A percentile compares a stretch with the other conserved stretches of the same genome.
phyloP scores from a whole-genome alignment of 2,113 vertebrate genomes.

The Ceyx margarethae region DNA sequence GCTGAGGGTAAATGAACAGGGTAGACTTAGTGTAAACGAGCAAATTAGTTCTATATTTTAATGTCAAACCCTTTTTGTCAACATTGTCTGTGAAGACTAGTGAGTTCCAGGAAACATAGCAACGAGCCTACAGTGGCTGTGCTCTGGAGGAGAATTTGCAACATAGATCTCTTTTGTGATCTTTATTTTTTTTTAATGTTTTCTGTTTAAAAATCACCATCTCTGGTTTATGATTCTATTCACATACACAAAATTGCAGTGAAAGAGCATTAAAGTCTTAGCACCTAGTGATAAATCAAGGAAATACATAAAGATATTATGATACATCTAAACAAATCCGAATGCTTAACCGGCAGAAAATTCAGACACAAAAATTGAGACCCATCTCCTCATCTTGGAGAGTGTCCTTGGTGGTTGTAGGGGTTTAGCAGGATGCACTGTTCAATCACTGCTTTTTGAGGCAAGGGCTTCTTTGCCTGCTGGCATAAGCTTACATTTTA shows the following conservation, averaged over 20 bases:
- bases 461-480: not conserved
- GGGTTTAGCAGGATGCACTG: not conserved
- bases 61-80: not conserved
- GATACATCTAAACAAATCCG: not conserved
- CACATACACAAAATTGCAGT: not conserved
- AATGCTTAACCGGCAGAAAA: not conserved
- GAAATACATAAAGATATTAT: not conserved
- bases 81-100: not conserved
- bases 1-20: not conserved
- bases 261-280: not conserved
- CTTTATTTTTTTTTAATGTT: not conserved
- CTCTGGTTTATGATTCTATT: not conserved
- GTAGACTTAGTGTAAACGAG: not conserved
- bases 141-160: not conserved
- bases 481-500: not conserved
- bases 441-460: not conserved
- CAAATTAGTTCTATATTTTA: constrained; percentile 6
- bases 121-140: not conserved
- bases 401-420: not conserved
- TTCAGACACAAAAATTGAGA: not conserved
- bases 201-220: not conserved
- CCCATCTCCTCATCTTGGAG: not conserved
- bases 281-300: constrained; percentile 12
- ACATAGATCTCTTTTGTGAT: not conserved
- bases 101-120: not conserved